Evolutionary conservation across 2,113 vertebrate species (phyloP), one percentile per base, ranked within the genome.

Genomic region (Ifrita kowaldi): DNA sequence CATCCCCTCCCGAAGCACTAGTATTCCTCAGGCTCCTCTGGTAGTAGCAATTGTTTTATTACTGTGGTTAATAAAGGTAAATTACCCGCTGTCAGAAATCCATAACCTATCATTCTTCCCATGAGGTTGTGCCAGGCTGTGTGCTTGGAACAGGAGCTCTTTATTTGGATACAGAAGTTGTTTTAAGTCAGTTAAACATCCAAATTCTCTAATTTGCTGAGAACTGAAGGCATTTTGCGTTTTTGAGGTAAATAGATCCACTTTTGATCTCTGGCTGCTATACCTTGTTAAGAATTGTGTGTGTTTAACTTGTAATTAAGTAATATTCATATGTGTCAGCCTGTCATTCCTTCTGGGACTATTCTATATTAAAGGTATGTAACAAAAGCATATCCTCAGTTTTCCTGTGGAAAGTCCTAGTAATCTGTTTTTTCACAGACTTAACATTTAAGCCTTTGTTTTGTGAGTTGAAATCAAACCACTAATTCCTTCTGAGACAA

Each of bases 31-130:
- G 44, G 16, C 4, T 47, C 19, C 23, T 17, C 17, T 7, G 3
- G 2, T 35, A 28, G 20, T 44, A 41, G 70, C 21, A 32, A 0
- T 50, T 37, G 7, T 32, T 73, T 64, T 2, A 9, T 23, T 53
- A 46, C 26, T 60, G 0, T 42, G 32, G 57, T 41, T 65, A 62
- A 55, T 65, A 49, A 90, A 65, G 26, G 14, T 50, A 8, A 60
- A 17, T 15, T 12, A 7, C 3, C 1, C 0, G 4, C n/a, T 63
- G 17, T 63, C 11, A 3, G 44, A 17, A 19, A 39, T 24, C 28
- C 7, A 11, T 63, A 63, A 24, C n/a, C 28, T 62, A 6, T 55
- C 17, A 12, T 55, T 76, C 22, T 11, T 32, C 26, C n/a, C 6
- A 1, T 13, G 30, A 62, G 42, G 3, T 37, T 1, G 0, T 35